phyloP scores from a whole-genome alignment of 2,113 vertebrate species.

The Scytalopus superciliaris region DNA sequence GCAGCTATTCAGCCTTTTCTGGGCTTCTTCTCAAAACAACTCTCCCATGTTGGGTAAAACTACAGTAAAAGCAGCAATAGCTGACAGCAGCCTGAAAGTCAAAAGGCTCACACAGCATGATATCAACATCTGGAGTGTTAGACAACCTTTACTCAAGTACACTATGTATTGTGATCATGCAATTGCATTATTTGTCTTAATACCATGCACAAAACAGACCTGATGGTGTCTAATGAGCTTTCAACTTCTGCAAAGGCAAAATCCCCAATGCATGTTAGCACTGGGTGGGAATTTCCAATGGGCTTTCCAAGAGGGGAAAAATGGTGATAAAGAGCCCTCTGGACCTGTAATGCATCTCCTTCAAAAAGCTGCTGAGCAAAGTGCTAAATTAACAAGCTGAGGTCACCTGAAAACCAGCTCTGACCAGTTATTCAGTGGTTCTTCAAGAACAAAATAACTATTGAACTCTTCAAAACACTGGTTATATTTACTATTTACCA shows the following conservation, averaged over 20 bases:
- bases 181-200: not conserved
- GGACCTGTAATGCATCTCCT: not conserved
- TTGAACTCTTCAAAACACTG: not conserved
- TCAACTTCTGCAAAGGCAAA: not conserved
- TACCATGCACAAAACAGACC: not conserved
- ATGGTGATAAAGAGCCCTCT: not conserved
- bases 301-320: not conserved
- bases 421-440: not conserved
- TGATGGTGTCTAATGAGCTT: not conserved
- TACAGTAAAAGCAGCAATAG: not conserved
- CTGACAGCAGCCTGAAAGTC: not conserved
- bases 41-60: not conserved
- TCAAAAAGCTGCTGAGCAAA: not conserved
- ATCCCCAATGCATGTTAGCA: not conserved
- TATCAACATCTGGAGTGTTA: not conserved
- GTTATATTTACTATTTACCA: not conserved
- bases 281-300: not conserved
- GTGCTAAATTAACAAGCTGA: not conserved
- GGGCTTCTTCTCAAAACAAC: not conserved
- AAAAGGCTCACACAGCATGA: not conserved
- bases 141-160: not conserved
- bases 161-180: not conserved
- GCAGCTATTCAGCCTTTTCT: not conserved
- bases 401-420: not conserved
- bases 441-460: conserved; percentile 12